Evolutionary conservation across 2,888 invertebrate species (phyloP), one percentile per base, ranked within the genome.

Genomic region (Caradrina clavipalpis): DNA sequence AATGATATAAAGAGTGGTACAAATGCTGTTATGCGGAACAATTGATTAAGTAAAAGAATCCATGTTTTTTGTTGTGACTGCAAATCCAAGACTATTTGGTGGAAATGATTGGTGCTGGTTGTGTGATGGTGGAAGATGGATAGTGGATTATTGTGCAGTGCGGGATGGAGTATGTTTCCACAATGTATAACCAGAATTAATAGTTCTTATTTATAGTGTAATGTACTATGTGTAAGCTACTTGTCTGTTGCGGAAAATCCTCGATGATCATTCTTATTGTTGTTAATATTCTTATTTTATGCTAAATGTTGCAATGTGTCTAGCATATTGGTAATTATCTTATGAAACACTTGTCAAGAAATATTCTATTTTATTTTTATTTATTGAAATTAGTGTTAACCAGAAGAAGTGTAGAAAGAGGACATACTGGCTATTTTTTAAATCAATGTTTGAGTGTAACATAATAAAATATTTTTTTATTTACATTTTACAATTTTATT

Each of bases 1-100:
- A 19, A 76, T 89, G 0, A 90, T 95, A 74, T 95, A 92, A 87
- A 35, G 35, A 8, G 61, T 69, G 45, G 11, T 58, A 45, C 19
- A 15, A 57, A 50, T 55, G 17, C 49, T 22, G 26, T 42, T 26
- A 58, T 39, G 21, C 56, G 42, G 55, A 39, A 42, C 13, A 49
- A 42, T n/a, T 22, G 51, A 49, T 49, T 49, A 26, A 57, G 21
- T 61, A 22, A 51, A n/a, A 21, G n/a, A 49, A 47, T 62, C 42
- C 42, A 57, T 54, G 49, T n/a, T 59, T 67, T 60, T 45, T 66
- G 47, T 35, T 54, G 69, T 74, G 61, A 78, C 58, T 58, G 17
- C 22, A 68, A 26, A 55, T 47, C 31, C 35, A 64, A 72, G 63
- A 78, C 55, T 63, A 13, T 53, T 56, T 78, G 61, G 22, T 35